These are phyloP conservation scores for Allolobophora icterica DNA, from an alignment of 2,888 invertebrate species.

Conservation along the genomic window DNA sequence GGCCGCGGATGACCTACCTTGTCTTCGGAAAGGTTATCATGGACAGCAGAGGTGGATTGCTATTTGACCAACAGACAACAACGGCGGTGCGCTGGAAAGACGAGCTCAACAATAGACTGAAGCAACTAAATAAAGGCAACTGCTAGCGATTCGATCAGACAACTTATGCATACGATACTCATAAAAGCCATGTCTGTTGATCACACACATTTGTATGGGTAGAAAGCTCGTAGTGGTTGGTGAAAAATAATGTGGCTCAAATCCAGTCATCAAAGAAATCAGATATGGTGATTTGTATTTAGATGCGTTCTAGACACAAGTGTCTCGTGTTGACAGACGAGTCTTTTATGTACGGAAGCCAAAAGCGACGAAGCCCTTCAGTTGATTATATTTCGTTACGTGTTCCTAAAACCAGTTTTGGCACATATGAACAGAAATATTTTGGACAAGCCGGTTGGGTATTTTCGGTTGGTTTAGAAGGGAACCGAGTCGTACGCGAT, in stretches of 20 bases:
- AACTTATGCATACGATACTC: constrained; percentile 9
- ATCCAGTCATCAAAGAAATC: neutral
- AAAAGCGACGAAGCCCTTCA: neutral
- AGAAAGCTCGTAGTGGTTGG: neutral
- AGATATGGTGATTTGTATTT: neutral
- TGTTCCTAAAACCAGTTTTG: neutral
- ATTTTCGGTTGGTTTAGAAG: neutral
- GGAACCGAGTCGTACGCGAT: neutral
- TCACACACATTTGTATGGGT: neutral
- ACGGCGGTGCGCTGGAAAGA: neutral
- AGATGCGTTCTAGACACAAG: neutral
- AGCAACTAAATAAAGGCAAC: neutral
- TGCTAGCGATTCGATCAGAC: neutral
- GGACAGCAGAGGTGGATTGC: constrained; percentile 34
- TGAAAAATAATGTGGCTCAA: neutral
- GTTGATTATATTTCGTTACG: neutral
- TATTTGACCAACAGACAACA: constrained; percentile 36
- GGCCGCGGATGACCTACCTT: constrained; percentile 64
- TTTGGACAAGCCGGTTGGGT: neutral
- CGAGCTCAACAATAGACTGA: constrained; percentile 19
- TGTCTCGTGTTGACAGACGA: neutral
- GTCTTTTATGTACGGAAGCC: neutral
- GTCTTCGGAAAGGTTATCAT: constrained; percentile 34
- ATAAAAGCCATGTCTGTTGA: neutral
- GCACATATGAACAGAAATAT: neutral